A percentile compares a stretch with the other conserved stretches of the same genome.
Conservation (phyloP, 2,113 vertebrate genomes). For the Tychaedon coryphoeus region DNA sequence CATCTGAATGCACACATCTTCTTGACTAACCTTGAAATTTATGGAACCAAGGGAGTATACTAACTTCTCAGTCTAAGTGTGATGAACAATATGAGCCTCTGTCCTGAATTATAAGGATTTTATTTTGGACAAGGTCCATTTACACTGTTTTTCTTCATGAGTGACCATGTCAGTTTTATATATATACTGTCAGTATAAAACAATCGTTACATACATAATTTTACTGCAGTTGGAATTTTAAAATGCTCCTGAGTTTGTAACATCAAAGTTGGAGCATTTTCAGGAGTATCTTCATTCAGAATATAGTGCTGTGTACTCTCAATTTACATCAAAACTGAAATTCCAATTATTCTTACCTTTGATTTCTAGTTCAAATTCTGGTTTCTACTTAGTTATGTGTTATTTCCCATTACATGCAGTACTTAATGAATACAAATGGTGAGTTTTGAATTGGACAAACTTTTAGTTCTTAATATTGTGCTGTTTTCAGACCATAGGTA, state of each 20-base stretch:
- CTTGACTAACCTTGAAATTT: not conserved
- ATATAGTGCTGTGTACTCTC: not conserved
- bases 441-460: not conserved
- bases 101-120: not conserved
- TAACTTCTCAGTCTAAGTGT: not conserved
- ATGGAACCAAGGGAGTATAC: not conserved
- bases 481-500: not conserved
- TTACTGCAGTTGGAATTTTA: slow-evolving; percentile 3
- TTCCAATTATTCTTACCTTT: not conserved
- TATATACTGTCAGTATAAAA: not conserved
- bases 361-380: not conserved
- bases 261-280: not conserved
- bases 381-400: not conserved
- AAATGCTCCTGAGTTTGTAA: not conserved
- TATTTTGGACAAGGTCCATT: not conserved
- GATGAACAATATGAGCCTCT: not conserved
- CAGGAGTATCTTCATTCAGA: not conserved
- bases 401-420: not conserved
- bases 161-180: not conserved
- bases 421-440: not conserved
- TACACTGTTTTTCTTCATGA: slow-evolving; percentile 32
- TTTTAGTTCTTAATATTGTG: not conserved
- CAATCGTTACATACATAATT: not conserved
- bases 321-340: slow-evolving; percentile 8
- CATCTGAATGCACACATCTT: not conserved